Conservation (phyloP, 2,113 vertebrate genomes). For the Phalacrocorax pelagicus region DNA sequence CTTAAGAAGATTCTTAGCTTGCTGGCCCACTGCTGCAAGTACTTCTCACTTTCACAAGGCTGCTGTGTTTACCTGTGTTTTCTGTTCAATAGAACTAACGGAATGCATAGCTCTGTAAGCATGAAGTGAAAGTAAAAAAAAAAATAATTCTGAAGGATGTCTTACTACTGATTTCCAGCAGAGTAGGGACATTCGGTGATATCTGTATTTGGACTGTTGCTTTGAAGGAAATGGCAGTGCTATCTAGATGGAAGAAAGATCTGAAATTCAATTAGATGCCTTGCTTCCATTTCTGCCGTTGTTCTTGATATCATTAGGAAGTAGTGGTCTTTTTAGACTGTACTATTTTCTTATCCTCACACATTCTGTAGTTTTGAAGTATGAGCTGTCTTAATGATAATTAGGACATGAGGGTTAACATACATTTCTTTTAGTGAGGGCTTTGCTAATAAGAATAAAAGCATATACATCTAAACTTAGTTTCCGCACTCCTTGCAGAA, state of each 20-base stretch:
- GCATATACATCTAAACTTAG: neutral
- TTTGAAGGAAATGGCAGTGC: neutral
- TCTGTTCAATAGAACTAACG: neutral
- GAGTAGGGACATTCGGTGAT: neutral
- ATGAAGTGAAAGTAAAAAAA: neutral
- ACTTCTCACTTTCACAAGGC: neutral
- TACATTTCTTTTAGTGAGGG: neutral
- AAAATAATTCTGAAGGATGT: neutral
- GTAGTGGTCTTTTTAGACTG: neutral
- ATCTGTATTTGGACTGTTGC: neutral
- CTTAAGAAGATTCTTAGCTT: neutral
- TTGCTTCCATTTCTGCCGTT: neutral
- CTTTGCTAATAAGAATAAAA: neutral
- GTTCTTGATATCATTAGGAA: neutral
- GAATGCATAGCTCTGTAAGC: neutral
- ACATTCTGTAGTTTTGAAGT: neutral
- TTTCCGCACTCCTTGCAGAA: neutral
- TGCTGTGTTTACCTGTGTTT: neutral
- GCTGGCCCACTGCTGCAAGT: neutral
- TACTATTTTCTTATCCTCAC: neutral
- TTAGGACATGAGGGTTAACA: neutral
- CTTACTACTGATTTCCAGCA: neutral
- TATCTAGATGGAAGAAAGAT: neutral
- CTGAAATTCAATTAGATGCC: neutral
- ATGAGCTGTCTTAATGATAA: neutral